phyloP scores from a whole-genome alignment of 2,888 invertebrate genomes.

The Colletes collaris region DNA sequence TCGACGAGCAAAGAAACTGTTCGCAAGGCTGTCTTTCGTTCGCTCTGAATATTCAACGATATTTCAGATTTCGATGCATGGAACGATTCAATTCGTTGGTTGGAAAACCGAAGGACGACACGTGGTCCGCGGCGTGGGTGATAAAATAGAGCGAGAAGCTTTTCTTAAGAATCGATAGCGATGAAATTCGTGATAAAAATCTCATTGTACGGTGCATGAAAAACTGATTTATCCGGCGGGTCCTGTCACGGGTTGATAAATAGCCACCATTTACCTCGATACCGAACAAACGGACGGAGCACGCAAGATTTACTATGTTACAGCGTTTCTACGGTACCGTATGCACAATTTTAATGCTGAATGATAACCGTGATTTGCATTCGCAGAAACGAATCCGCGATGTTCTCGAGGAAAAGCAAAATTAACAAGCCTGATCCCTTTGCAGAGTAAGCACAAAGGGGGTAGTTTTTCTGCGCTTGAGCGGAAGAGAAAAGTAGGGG shows the following conservation, averaged over 20 bases:
- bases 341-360: constrained; percentile 6
- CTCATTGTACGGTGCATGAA: constrained; percentile 17
- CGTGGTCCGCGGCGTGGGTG: not conserved
- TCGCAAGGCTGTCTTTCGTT: not conserved
- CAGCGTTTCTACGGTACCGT: not conserved
- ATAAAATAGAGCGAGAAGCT: constrained; percentile 17
- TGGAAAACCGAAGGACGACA: constrained; percentile 1
- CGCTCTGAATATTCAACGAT: constrained; percentile 15
- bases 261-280: constrained; percentile 13
- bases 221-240: constrained; percentile 21
- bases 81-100: constrained; percentile 8
- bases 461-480: no score
- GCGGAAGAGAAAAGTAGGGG: no score
- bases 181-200: constrained; percentile 27
- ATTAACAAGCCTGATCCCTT: no score
- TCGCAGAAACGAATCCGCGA: not conserved
- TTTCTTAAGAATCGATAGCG: constrained; percentile 8
- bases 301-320: constrained; percentile 13
- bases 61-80: constrained; percentile 13
- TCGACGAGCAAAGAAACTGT: constrained; percentile 8
- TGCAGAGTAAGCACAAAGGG: no score
- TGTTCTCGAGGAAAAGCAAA: no score
- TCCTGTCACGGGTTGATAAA: constrained; percentile 35
- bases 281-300: not conserved
- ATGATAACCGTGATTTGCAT: not conserved